A percentile compares a stretch with the other conserved stretches of the same genome.
These are phyloP conservation scores for Xanthia icteritia DNA, from an alignment of 2,888 invertebrate genomes.

Conservation along the genomic window DNA sequence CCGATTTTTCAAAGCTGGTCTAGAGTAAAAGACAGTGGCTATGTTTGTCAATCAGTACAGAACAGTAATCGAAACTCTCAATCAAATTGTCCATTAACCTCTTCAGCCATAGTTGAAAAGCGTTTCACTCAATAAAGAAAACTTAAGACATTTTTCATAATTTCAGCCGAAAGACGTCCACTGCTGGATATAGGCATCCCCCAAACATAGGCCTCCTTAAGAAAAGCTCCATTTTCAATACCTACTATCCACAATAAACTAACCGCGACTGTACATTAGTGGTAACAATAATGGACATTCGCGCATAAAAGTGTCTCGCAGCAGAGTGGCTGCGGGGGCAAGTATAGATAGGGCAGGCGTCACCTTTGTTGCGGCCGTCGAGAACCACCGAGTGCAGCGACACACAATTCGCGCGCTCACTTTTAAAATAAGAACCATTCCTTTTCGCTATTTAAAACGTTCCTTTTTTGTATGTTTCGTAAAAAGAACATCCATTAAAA, in stretches of 20 bases:
- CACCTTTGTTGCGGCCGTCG: slow-evolving; percentile 77
- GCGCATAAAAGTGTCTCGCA: slow-evolving; percentile 75
- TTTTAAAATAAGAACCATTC: slow-evolving; percentile 69
- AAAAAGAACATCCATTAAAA: slow-evolving; percentile 17
- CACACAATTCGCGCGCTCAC: slow-evolving; percentile 63
- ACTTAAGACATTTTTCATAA: neutral
- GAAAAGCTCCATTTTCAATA: neutral
- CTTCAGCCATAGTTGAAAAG: neutral
- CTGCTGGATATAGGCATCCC: no score
- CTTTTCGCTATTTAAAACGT: slow-evolving; percentile 54
- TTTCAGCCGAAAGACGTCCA: no score
- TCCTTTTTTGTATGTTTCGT: slow-evolving; percentile 18
- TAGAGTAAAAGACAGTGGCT: neutral
- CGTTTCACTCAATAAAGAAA: neutral
- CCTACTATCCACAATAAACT: slow-evolving; percentile 33
- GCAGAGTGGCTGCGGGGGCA: slow-evolving; percentile 71
- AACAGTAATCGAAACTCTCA: neutral
- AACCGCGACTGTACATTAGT: slow-evolving; percentile 40
- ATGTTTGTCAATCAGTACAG: neutral
- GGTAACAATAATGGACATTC: slow-evolving; percentile 75
- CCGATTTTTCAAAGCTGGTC: slow-evolving; percentile 13
- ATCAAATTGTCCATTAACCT: neutral
- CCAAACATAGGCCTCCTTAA: no score
- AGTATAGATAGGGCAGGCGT: slow-evolving; percentile 81
- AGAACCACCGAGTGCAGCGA: slow-evolving; percentile 70